Base-by-base conservation (phyloP, 1,140 invertebrate genomes). In the Pissodes strobi region DNA sequence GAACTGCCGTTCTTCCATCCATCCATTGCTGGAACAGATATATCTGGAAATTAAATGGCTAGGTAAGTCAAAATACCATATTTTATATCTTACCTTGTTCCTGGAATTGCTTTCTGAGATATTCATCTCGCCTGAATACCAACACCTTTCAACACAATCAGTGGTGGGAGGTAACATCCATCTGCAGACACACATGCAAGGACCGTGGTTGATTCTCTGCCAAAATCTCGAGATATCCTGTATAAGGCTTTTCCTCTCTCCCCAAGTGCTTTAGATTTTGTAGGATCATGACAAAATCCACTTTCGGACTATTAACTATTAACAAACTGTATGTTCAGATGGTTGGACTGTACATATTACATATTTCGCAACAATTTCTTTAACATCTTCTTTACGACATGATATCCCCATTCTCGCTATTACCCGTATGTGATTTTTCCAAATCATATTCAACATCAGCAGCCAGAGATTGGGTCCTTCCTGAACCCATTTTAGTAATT, bases 81-180 rank as follows among this genome's bases (percentile, higher is more conserved):
- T n/a, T n/a, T n/a, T n/a, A n/a, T n/a, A n/a, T n/a, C 59, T 63
- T 78, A 75, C 17, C 66, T 37, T 6, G 75, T 76, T 61, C 72
- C 72, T 22, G 72, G 68, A 63, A 68, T 72, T 17, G 63, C 52
- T 15, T 69, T 62, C 18, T 67, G 13, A 10, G 69, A 69, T 55
- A 51, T 65, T 75, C 74, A 78, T 22, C 71, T 43, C 6, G 73
- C 41, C 64, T 76, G n/a, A n/a, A n/a, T n/a, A n/a, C n/a, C n/a
- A n/a, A n/a, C n/a, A n/a, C n/a, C n/a, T n/a, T n/a, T n/a, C 45
- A 70, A 71, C 25, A 77, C 60, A 57, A 79, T 78, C 0, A 76
- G 53, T 17, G 75, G 72, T 15, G 72, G 72, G 0, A 79, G 41
- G 30, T 59, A 63, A 8, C 19, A 55, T 21, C 69, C 74, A 66